These are phyloP conservation scores for Therioaphis trifolii DNA, from an alignment of 2,888 invertebrate species.

Conservation along the genomic window DNA sequence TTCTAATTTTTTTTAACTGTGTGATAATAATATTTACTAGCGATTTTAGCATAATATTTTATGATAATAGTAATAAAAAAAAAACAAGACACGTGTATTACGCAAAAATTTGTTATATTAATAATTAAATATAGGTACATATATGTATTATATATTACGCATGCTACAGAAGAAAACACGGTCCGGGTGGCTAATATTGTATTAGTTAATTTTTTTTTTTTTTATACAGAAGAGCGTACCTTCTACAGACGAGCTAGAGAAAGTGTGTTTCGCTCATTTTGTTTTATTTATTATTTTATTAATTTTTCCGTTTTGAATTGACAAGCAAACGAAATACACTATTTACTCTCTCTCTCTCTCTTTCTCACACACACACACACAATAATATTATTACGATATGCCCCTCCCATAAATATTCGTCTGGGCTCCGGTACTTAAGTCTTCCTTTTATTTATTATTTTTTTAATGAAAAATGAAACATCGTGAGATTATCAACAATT, in stretches of 20 bases:
- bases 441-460: slow-evolving; percentile 60
- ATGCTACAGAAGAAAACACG: slow-evolving; percentile 2
- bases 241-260: slow-evolving; percentile 21
- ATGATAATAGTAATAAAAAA: background rate
- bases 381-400: background rate
- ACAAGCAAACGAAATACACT: too few relatives aligned
- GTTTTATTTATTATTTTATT: slow-evolving; percentile 3
- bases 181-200: slow-evolving; percentile 30
- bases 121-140: slow-evolving; percentile 1
- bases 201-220: slow-evolving; percentile 6
- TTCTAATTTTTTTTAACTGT: slow-evolving; percentile 50
- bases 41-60: slow-evolving; percentile 35
- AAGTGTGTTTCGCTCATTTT: slow-evolving; percentile 34
- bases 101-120: background rate
- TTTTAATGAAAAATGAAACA: slow-evolving; percentile 14
- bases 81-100: too few relatives aligned
- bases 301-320: background rate
- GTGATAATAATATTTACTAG: slow-evolving; percentile 54
- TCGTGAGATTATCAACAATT: slow-evolving; percentile 42
- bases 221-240: slow-evolving; percentile 27
- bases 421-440: slow-evolving; percentile 57
- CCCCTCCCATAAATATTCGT: slow-evolving; percentile 37
- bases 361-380: too few relatives aligned
- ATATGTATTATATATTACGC: slow-evolving; percentile 3
- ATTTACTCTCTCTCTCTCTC: too few relatives aligned